Evolutionary conservation across 1,140 invertebrate genomes (phyloP).

Genomic region (Diabrotica virgifera): DNA sequence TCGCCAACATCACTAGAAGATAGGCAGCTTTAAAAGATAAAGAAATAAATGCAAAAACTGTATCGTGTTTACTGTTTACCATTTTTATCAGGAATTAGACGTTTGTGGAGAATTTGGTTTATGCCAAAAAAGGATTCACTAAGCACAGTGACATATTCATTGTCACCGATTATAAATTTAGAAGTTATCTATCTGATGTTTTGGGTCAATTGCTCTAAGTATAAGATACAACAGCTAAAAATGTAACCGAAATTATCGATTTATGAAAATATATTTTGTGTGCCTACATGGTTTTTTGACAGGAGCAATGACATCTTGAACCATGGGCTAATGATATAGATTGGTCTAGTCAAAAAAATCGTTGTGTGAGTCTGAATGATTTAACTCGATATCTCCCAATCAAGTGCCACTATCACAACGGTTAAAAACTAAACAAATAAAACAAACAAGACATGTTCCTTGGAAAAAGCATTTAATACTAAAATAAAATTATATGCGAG

Average conservation of each 20-base stretch:
- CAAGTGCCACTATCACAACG: constrained; percentile 35
- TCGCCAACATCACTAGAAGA: too few species aligned
- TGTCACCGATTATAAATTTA: too few species aligned
- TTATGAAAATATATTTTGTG: not conserved
- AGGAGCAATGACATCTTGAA: constrained; percentile 27
- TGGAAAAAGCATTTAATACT: constrained; percentile 43
- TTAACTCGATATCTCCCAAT: constrained; percentile 45
- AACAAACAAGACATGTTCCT: constrained; percentile 44
- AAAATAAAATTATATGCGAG: constrained; percentile 29
- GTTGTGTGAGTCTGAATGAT: constrained; percentile 18
- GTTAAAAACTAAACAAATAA: constrained; percentile 16
- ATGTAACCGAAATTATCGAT: not conserved
- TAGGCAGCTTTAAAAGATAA: too few species aligned
- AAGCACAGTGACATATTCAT: too few species aligned
- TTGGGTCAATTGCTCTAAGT: too few species aligned
- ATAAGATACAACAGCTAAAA: not conserved
- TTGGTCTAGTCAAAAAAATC: constrained; percentile 42
- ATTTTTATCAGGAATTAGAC: too few species aligned
- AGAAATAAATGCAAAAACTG: too few species aligned
- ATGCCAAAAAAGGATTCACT: too few species aligned
- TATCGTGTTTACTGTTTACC: too few species aligned
- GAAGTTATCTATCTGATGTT: too few species aligned
- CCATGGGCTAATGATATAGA: constrained; percentile 36
- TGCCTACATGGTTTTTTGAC: constrained; percentile 35
- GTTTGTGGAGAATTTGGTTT: too few species aligned